Evolutionary conservation across 2,113 vertebrate genomes (phyloP).

Genomic region (Nicator chloris): DNA sequence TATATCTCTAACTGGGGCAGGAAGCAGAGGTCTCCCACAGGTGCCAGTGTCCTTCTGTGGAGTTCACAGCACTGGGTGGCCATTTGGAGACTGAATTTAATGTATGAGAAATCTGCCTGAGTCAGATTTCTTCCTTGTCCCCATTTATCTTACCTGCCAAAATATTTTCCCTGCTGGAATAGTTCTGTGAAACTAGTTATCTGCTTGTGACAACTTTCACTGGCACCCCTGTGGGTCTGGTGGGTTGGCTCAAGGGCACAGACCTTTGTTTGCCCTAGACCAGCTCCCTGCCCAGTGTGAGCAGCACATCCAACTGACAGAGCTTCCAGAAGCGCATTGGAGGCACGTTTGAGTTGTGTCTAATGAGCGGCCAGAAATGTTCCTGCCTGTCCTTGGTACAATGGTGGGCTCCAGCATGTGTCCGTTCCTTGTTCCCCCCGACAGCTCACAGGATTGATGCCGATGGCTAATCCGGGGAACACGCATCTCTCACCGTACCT

Average conservation of each 20-base stretch:
- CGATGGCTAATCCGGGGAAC: slow-evolving; percentile 78
- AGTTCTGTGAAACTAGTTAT: not conserved
- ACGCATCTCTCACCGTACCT: not conserved
- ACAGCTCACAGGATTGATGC: slow-evolving; percentile 96
- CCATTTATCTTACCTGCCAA: not conserved
- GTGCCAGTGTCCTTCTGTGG: not conserved
- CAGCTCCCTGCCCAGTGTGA: not conserved
- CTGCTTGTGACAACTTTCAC: not conserved
- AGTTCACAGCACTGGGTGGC: not conserved
- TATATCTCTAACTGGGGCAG: not conserved
- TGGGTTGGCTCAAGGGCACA: not conserved
- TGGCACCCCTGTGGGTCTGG: not conserved
- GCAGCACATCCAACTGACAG: not conserved
- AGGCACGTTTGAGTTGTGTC: not conserved
- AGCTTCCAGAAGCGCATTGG: not conserved
- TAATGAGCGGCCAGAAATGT: not conserved
- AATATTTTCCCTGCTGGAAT: not conserved
- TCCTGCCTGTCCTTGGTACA: not conserved
- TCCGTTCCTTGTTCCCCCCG: not conserved
- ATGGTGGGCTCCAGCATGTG: not conserved
- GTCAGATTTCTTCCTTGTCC: not conserved
- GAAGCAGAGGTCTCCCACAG: not conserved
- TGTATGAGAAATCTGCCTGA: not conserved
- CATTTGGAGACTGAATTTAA: not conserved
- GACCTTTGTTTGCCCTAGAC: not conserved